Base-by-base conservation (phyloP, 1,140 invertebrate genomes). In the Paraescarpia echinospica region DNA sequence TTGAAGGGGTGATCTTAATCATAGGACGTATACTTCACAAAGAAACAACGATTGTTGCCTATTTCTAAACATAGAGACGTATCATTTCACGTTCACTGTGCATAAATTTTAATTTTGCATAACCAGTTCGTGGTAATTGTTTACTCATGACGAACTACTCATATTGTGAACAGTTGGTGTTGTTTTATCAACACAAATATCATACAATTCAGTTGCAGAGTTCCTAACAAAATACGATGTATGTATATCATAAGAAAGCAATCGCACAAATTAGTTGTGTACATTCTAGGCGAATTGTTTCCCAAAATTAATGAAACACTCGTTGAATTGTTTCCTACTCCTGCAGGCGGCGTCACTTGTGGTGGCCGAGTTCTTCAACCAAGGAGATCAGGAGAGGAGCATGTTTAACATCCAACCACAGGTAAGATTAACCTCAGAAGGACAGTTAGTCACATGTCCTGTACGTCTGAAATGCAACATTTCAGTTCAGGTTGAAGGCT, bases 311-410 rank as follows among this genome's bases (percentile, higher is more conserved):
- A 77, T 31, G 14, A 2, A 27, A 31, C 27, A 77, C 59, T 77
- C 2, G 59, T 27, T 77, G 59, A 27, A 31, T 77, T 41, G 12
- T 41, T 41, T 41, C 41, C 41, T 41, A 41, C 12, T 35, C 5
- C 90, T 77, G 91, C 59, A 77, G 89, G 93, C 91, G 31, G 93
- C 93, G 33, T 89, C 93, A 34, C 89, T 93, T 2, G 93, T 93
- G 18, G 92, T 94, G 31, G 91, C 91, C 35, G 93, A 93, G 77
- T 93, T 94, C 91, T 93, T 93, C 91, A 91, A 91, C 89, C 92
- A 93, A 91, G 93, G 91, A 51, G 90, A 93, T 89, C 91, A 89
- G 31, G 89, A 91, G 34, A 35, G 34, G n/a, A 91, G 31, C 34
- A 90, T 93, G 34, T 48, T 93, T 31, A 93, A 91, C n/a, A 59